Conservation (phyloP, 2,888 invertebrate genomes). For the Strigamia transsilvanica region DNA sequence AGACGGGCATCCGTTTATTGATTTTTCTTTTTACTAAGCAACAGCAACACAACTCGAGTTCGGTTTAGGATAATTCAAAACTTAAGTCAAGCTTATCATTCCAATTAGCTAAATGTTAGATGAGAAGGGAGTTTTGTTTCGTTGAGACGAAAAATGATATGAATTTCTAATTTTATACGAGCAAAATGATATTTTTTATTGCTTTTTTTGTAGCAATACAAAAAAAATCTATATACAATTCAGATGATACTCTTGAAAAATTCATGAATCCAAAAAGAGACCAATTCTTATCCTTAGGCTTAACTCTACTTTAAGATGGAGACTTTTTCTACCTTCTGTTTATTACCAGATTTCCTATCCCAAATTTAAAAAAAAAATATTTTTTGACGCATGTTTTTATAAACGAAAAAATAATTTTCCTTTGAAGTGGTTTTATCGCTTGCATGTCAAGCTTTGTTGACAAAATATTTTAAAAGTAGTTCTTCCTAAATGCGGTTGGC, state of each 20-base stretch:
- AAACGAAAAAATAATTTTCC: neutral
- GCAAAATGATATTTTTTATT: neutral
- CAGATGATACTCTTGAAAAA: neutral
- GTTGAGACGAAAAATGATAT: neutral
- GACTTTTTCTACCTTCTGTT: neutral
- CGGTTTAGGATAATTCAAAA: constrained; percentile 9
- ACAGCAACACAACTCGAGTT: constrained; percentile 22
- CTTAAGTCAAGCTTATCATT: constrained; percentile 16
- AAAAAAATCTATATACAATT: neutral
- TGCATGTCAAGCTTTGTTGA: constrained; percentile 40
- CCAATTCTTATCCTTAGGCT: neutral
- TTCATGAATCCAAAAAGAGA: neutral
- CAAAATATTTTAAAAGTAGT: constrained; percentile 45
- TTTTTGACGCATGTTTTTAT: neutral
- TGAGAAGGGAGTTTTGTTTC: neutral
- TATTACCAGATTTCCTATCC: too few species aligned
- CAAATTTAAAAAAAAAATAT: too few species aligned
- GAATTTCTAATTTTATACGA: neutral
- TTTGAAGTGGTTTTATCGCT: neutral
- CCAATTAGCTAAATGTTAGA: constrained; percentile 7
- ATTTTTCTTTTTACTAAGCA: constrained; percentile 19
- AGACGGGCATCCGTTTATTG: constrained; percentile 37
- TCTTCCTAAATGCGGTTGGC: constrained; percentile 43
- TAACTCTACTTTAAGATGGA: neutral
- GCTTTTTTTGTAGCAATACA: neutral